These are phyloP conservation scores for Tuta absoluta DNA, from an alignment of 2,888 invertebrate species.

Conservation along the genomic window DNA sequence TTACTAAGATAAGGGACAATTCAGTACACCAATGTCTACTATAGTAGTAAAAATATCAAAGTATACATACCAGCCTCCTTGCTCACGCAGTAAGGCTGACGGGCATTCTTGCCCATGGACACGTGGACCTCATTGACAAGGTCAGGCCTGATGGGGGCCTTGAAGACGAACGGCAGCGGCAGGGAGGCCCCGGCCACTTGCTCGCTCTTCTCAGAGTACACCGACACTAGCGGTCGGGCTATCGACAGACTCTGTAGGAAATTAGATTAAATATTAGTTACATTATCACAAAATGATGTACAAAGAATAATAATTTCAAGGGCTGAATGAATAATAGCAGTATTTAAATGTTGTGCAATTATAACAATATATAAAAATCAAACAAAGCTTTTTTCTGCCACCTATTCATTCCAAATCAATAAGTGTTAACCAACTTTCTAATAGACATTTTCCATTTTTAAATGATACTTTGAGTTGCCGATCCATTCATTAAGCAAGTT, in stretches of 20 bases:
- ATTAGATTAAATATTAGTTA: not conserved
- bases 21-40: too few relatives aligned
- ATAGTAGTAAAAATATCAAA: not conserved
- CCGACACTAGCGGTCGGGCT: conserved; percentile 96
- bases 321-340: too few relatives aligned
- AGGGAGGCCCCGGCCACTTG: conserved; percentile 86
- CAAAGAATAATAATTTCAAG: not conserved
- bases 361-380: not conserved
- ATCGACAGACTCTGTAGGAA: conserved; percentile 87
- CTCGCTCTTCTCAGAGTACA: conserved; percentile 98
- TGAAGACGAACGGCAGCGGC: conserved; percentile 96
- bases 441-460: too few relatives aligned
- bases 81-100: conserved; percentile 98
- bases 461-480: too few relatives aligned
- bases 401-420: too few relatives aligned
- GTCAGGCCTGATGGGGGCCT: conserved; percentile 99
- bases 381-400: too few relatives aligned
- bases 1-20: too few relatives aligned
- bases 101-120: conserved; percentile 96
- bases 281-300: not conserved
- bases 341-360: not conserved
- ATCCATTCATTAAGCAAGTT: too few relatives aligned
- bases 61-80: conserved; percentile 93
- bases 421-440: too few relatives aligned
- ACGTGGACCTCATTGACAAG: conserved; percentile 98